These are phyloP conservation scores for Lagocephalus sceleratus DNA, from an alignment of 2,797 vertebrate species.

Conservation along the genomic window DNA sequence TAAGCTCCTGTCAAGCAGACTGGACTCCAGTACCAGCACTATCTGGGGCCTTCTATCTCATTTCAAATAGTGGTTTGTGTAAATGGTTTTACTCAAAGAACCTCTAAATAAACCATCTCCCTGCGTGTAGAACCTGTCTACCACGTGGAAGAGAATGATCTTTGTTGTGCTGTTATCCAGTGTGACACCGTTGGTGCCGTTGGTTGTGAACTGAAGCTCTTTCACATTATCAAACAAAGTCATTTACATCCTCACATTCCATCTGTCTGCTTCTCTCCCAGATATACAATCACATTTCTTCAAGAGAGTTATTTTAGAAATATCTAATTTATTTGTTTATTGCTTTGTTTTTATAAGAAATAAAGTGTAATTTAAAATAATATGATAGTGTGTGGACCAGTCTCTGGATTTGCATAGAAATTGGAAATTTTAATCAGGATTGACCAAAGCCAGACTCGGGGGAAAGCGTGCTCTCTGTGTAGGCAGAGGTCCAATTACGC, in stretches of 20 bases:
- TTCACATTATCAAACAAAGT: slow-evolving; percentile 14
- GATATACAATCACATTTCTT: slow-evolving; percentile 62
- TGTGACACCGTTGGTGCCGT: slow-evolving; percentile 6
- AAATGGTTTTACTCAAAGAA: slow-evolving; percentile 24
- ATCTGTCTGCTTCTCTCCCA: slow-evolving; percentile 38
- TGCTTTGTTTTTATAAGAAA: slow-evolving; percentile 82
- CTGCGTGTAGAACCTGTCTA: slow-evolving; percentile 1
- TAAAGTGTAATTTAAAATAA: slow-evolving; percentile 84
- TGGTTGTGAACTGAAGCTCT: slow-evolving; percentile 29
- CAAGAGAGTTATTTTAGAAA: slow-evolving; percentile 81
- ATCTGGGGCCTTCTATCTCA: neutral
- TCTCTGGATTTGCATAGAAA: neutral
- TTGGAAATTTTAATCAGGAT: neutral
- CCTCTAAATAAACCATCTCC: slow-evolving; percentile 7
- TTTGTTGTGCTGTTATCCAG: slow-evolving; percentile 11
- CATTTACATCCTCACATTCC: slow-evolving; percentile 50
- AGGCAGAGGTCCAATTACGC: too few relatives aligned
- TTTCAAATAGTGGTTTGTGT: neutral
- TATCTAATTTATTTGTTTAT: slow-evolving; percentile 85
- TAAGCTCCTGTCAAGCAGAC: too few relatives aligned
- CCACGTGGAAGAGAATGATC: slow-evolving; percentile 1
- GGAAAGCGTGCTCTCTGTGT: neutral
- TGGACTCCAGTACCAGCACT: neutral
- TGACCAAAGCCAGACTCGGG: neutral
- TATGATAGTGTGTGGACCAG: slow-evolving; percentile 1